phyloP scores from a whole-genome alignment of 1,140 invertebrate species.

The Leptinotarsa defecta region DNA sequence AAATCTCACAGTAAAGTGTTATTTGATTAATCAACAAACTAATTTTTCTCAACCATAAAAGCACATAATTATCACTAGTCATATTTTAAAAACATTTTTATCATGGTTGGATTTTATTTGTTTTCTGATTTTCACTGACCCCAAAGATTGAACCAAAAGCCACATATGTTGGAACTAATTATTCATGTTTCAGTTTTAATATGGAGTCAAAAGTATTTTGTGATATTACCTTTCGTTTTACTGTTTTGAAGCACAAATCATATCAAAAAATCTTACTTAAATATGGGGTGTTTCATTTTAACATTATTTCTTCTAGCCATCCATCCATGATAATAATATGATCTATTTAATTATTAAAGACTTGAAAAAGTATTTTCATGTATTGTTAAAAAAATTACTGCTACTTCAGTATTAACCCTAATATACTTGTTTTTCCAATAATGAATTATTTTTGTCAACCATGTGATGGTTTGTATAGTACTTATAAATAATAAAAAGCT shows the following conservation, averaged over 20 bases:
- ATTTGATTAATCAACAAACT: too few relatives aligned
- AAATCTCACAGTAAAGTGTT: too few relatives aligned
- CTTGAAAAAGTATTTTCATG: slow-evolving; percentile 5
- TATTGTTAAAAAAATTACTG: slow-evolving; percentile 15
- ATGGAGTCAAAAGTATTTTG: too few relatives aligned
- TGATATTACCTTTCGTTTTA: too few relatives aligned
- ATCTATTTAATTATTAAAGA: neutral
- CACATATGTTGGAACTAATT: too few relatives aligned
- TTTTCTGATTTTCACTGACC: neutral
- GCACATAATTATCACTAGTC: too few relatives aligned
- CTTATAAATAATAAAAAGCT: slow-evolving; percentile 13
- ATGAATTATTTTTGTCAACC: slow-evolving; percentile 19
- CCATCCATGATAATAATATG: neutral
- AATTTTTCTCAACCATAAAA: too few relatives aligned
- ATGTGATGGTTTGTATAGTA: slow-evolving; percentile 29
- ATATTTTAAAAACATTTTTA: too few relatives aligned
- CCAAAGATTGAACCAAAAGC: neutral
- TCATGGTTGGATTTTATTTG: neutral
- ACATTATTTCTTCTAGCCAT: neutral
- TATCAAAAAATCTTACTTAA: too few relatives aligned
- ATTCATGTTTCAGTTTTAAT: too few relatives aligned
- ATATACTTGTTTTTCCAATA: slow-evolving; percentile 5
- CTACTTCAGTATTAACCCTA: slow-evolving; percentile 23
- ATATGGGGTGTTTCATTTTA: neutral
- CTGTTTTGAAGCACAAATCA: too few relatives aligned